Percentiles rank a stretch among this genome's conserved stretches.
Evolutionary conservation across 2,888 invertebrate species (phyloP).

Genomic region (Lamellibrachia satsuma): DNA sequence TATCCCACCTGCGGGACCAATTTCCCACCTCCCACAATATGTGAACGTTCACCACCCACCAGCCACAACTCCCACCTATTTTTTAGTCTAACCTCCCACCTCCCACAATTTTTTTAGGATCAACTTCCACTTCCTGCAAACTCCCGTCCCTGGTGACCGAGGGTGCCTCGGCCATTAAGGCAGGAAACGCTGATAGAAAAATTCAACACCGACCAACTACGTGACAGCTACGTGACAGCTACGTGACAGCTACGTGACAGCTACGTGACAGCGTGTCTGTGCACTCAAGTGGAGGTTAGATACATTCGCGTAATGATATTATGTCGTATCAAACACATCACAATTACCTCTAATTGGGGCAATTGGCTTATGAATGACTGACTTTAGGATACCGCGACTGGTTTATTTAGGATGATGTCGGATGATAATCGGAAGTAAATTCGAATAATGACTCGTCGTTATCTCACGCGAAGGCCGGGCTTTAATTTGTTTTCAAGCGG

Average conservation of each 20-base stretch:
- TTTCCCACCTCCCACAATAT: no score
- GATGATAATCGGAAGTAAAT: background rate
- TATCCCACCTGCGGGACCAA: no score
- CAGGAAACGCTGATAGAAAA: no score
- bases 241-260: no score
- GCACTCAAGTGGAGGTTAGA: background rate
- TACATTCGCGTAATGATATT: conserved; percentile 21
- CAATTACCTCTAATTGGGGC: background rate
- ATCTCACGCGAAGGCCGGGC: background rate
- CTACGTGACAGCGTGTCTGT: background rate
- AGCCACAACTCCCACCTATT: no score
- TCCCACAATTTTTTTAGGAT: no score
- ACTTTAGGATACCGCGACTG: background rate
- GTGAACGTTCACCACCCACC: no score
- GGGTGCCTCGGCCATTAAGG: no score
- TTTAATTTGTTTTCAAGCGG: background rate
- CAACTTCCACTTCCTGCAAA: no score
- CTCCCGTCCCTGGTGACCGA: no score
- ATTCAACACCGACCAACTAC: background rate
- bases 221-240: background rate
- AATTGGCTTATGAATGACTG: conserved; percentile 17
- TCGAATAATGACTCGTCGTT: background rate
- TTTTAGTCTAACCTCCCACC: no score
- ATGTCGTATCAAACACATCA: conserved; percentile 5
- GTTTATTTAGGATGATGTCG: background rate